Conservation (phyloP, 1,140 invertebrate genomes). For the Arion vulgaris region DNA sequence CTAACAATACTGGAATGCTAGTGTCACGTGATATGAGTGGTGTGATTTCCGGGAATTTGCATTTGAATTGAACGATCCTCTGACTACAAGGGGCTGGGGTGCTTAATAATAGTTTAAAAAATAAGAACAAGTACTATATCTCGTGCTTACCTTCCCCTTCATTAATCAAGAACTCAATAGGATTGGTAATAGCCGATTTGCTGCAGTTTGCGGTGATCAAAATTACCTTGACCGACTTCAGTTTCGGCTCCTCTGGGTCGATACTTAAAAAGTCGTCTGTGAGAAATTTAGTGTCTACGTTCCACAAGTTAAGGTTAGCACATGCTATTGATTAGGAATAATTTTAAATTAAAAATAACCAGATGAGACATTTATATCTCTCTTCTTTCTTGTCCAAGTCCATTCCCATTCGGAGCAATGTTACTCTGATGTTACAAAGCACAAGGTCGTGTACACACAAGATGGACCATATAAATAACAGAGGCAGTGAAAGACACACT, state of each 20-base stretch:
- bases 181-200: conserved; percentile 62
- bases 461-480: too few relatives aligned
- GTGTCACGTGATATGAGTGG: too few relatives aligned
- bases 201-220: conserved; percentile 64
- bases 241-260: conserved; percentile 55
- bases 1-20: too few relatives aligned
- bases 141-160: conserved; percentile 67
- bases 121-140: too few relatives aligned
- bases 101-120: too few relatives aligned
- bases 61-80: too few relatives aligned
- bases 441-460: too few relatives aligned
- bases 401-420: background rate
- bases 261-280: conserved; percentile 54
- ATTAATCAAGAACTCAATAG: conserved; percentile 66
- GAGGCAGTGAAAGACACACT: too few relatives aligned
- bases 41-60: too few relatives aligned
- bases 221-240: conserved; percentile 59
- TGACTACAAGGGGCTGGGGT: too few relatives aligned
- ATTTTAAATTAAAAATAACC: background rate
- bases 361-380: too few relatives aligned
- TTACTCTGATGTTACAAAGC: too few relatives aligned
- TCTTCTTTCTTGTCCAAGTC: background rate
- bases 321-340: background rate
- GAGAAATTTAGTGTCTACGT: conserved; percentile 57
- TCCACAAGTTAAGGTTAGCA: background rate